A percentile compares a stretch with the other conserved stretches of the same genome.
Evolutionary conservation across 1,140 invertebrate genomes (phyloP).

Genomic region (Trachymyrmex septentrionalis): DNA sequence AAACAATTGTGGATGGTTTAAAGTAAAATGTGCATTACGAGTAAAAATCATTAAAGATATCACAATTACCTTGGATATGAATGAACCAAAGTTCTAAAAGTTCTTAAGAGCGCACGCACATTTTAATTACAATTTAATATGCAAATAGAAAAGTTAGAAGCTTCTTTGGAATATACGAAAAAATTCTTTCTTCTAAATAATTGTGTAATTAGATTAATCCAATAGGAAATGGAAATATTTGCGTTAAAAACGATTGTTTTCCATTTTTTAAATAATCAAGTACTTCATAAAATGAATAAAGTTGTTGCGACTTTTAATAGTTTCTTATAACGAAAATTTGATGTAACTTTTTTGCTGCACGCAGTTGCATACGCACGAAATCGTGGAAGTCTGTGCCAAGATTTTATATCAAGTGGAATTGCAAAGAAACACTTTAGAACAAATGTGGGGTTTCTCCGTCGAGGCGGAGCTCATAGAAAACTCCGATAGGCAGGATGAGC

Average conservation of each 20-base stretch:
- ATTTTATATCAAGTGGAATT: slow-evolving; percentile 98
- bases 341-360: slow-evolving; percentile 66
- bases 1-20: neutral
- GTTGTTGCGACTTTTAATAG: neutral
- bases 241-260: neutral
- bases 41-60: neutral
- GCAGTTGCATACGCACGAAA: slow-evolving; percentile 97
- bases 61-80: neutral
- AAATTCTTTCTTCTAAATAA: neutral
- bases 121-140: slow-evolving; percentile 12
- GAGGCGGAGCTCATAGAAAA: slow-evolving; percentile 99
- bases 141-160: neutral
- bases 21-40: neutral
- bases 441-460: slow-evolving; percentile 99
- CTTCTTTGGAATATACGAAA: neutral
- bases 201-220: neutral
- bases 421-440: slow-evolving; percentile 94
- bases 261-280: neutral
- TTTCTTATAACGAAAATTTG: neutral
- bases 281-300: slow-evolving; percentile 4
- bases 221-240: neutral
- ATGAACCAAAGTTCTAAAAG: neutral
- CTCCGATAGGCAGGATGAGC: slow-evolving; percentile 97
- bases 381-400: slow-evolving; percentile 98
- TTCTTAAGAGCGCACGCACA: neutral